A percentile compares a stretch with the other conserved stretches of the same genome.
phyloP scores from a whole-genome alignment of 2,888 invertebrate genomes.

The Linnaemya tessellans region DNA sequence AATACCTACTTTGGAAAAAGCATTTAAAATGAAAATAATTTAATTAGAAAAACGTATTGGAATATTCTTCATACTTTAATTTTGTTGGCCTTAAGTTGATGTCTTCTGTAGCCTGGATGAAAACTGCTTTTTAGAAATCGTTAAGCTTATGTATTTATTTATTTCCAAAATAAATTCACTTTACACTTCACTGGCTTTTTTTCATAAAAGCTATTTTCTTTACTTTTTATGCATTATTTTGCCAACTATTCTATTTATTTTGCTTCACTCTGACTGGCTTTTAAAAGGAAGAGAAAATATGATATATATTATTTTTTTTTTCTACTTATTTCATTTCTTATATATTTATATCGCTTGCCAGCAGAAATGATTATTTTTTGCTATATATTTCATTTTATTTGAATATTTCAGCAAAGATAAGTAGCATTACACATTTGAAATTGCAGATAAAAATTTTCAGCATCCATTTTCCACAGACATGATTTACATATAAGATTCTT shows the following conservation, averaged over 20 bases:
- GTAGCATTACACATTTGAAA: constrained; percentile 9
- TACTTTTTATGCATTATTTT: constrained; percentile 31
- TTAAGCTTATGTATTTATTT: no score
- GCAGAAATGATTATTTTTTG: constrained; percentile 42
- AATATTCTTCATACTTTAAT: constrained; percentile 26
- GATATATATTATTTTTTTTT: constrained; percentile 49
- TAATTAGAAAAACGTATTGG: no score
- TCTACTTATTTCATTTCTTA: neutral
- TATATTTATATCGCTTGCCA: constrained; percentile 29
- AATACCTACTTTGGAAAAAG: neutral
- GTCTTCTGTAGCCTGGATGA: neutral
- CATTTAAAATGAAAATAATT: neutral
- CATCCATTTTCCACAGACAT: constrained; percentile 24
- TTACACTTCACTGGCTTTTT: constrained; percentile 70
- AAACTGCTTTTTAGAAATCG: constrained; percentile 20
- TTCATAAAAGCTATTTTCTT: constrained; percentile 50
- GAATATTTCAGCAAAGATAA: constrained; percentile 33
- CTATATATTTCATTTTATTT: constrained; percentile 7
- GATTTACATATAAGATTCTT: constrained; percentile 2
- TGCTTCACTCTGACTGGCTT: constrained; percentile 50
- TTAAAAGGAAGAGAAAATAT: constrained; percentile 24
- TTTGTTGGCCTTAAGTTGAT: neutral
- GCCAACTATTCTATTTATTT: constrained; percentile 62
- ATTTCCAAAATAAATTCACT: constrained; percentile 67
- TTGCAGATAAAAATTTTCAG: constrained; percentile 8